phyloP scores from a whole-genome alignment of 1,140 invertebrate species.

The Araneus ventricosus region DNA sequence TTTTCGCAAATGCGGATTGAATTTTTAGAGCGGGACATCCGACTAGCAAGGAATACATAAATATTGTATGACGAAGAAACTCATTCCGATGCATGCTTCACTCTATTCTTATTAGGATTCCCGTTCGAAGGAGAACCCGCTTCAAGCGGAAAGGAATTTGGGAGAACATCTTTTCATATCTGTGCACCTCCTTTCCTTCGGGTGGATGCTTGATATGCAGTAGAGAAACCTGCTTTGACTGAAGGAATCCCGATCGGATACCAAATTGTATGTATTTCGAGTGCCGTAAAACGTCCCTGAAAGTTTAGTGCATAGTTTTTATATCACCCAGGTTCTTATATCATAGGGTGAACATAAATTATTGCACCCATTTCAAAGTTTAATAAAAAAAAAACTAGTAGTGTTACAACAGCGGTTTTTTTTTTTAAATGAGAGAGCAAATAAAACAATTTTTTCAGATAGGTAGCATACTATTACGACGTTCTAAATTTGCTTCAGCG shows the following conservation, averaged over 20 bases:
- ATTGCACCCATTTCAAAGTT: too few relatives aligned
- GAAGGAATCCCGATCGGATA: background rate
- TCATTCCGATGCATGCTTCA: background rate
- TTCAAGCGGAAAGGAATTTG: background rate
- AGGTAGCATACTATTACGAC: too few relatives aligned
- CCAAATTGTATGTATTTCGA: too few relatives aligned
- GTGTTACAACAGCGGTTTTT: too few relatives aligned
- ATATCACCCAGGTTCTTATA: too few relatives aligned
- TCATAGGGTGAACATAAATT: too few relatives aligned
- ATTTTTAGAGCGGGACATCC: background rate
- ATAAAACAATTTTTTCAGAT: too few relatives aligned
- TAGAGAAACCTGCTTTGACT: background rate
- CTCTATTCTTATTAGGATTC: background rate
- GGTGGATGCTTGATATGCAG: background rate
- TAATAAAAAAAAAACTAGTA: too few relatives aligned
- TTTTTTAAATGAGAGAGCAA: too few relatives aligned
- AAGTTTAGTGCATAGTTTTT: too few relatives aligned
- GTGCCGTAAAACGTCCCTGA: too few relatives aligned
- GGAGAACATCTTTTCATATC: background rate
- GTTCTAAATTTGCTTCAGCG: too few relatives aligned
- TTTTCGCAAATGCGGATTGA: background rate
- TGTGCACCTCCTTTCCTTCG: background rate
- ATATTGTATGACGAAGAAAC: conserved; percentile 11
- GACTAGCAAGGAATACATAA: background rate
- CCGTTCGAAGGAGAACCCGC: background rate